phyloP scores from a whole-genome alignment of 2,888 invertebrate genomes.

The Philhelius pedissequus region DNA sequence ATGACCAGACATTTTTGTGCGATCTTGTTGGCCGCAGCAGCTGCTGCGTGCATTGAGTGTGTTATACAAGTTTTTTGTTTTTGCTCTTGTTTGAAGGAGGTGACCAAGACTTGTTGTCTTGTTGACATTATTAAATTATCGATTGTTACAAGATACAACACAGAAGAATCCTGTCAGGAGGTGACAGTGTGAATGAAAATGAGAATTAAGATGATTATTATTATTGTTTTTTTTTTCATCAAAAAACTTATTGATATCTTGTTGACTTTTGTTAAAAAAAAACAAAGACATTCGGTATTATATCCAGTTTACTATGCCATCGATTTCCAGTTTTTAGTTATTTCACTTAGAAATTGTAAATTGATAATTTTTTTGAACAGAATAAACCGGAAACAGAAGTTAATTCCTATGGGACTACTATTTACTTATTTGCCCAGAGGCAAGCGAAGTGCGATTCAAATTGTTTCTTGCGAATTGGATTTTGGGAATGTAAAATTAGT shows the following conservation, averaged over 20 bases:
- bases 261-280: neutral
- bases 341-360: neutral
- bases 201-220: neutral
- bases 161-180: neutral
- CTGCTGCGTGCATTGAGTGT: neutral
- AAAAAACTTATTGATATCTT: neutral
- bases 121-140: conserved; percentile 6
- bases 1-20: conserved; percentile 10
- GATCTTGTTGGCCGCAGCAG: neutral
- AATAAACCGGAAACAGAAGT: neutral
- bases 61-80: conserved; percentile 9
- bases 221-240: neutral
- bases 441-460: too few species aligned
- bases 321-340: neutral
- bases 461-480: too few species aligned
- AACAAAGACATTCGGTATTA: neutral
- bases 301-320: neutral
- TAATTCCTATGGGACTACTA: too few species aligned
- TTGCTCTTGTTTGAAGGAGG: neutral
- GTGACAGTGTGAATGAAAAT: neutral
- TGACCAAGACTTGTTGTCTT: neutral
- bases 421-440: too few species aligned
- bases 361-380: neutral
- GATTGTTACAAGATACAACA: neutral
- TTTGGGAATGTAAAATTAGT: too few species aligned